Evolutionary conservation across 2,888 invertebrate genomes (phyloP).

Genomic region (Xanthorhoe spadicearia): DNA sequence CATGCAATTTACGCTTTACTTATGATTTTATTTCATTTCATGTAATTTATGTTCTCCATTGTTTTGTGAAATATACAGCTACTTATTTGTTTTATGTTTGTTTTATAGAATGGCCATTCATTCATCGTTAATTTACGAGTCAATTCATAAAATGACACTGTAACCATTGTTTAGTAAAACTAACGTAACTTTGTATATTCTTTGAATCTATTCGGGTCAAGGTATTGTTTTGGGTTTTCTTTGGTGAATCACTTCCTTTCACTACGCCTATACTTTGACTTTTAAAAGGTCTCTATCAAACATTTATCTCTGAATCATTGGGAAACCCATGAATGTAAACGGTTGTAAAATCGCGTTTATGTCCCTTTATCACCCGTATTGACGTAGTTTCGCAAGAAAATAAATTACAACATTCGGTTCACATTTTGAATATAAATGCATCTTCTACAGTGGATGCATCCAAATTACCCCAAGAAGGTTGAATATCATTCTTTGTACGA

Average conservation of each 20-base stretch:
- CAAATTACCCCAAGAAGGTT: constrained; percentile 19
- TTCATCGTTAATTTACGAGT: background rate
- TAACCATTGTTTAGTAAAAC: background rate
- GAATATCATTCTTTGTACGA: constrained; percentile 37
- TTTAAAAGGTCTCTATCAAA: background rate
- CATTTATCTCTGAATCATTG: constrained; percentile 13
- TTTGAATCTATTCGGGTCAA: constrained; percentile 6
- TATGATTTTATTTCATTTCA: background rate
- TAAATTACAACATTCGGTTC: constrained; percentile 1
- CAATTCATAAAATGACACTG: background rate
- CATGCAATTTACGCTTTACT: background rate
- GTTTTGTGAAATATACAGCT: background rate
- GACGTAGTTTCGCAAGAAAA: constrained; percentile 3
- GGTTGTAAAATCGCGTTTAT: background rate
- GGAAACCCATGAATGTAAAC: background rate
- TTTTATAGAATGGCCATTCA: background rate
- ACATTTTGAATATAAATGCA: constrained; percentile 17
- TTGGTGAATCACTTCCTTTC: constrained; percentile 21
- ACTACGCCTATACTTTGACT: background rate
- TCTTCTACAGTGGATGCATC: constrained; percentile 4
- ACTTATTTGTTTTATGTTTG: background rate
- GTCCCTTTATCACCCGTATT: constrained; percentile 1
- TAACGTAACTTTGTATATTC: constrained; percentile 2
- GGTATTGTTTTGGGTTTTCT: constrained; percentile 10
- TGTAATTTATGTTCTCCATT: background rate